Conservation (phyloP, 2,888 invertebrate species). For the Ichneumon xanthorius region DNA sequence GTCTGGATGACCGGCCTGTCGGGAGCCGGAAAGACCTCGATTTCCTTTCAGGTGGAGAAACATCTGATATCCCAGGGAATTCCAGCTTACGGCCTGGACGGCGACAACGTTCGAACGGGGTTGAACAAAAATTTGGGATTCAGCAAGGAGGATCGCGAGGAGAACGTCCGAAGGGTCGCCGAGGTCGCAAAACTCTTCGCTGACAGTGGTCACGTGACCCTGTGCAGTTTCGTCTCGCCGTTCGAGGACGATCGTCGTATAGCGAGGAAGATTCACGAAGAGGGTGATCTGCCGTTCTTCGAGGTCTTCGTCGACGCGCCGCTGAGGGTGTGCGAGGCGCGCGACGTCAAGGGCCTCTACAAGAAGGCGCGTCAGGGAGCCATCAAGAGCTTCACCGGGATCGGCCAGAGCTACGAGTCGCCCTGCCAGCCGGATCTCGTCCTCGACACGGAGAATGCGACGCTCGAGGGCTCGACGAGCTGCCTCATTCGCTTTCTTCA, state of each 20-base stretch:
- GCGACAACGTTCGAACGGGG: slow-evolving; percentile 98
- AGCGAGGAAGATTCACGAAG: slow-evolving; percentile 95
- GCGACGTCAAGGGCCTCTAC: slow-evolving; percentile 98
- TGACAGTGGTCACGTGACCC: slow-evolving; percentile 96
- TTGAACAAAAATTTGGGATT: slow-evolving; percentile 98
- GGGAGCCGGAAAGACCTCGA: slow-evolving; percentile 99
- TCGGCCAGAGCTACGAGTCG: slow-evolving; percentile 96
- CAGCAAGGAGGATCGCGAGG: slow-evolving; percentile 96
- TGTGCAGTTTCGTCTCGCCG: slow-evolving; percentile 99
- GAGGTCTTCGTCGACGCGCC: slow-evolving; percentile 99
- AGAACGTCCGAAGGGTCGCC: slow-evolving; percentile 98
- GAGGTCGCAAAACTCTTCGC: slow-evolving; percentile 99
- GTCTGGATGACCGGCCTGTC: slow-evolving; percentile 97
- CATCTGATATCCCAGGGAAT: slow-evolving; percentile 95
- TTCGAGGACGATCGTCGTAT: slow-evolving; percentile 96
- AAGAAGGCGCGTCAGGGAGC: slow-evolving; percentile 97
- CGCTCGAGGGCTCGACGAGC: slow-evolving; percentile 94
- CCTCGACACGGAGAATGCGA: slow-evolving; percentile 92
- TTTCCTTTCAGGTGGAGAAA: slow-evolving; percentile 97
- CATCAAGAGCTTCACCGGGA: slow-evolving; percentile 94
- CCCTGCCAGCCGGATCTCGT: slow-evolving; percentile 94
- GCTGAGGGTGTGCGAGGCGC: slow-evolving; percentile 94
- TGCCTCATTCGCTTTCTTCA: slow-evolving; percentile 94
- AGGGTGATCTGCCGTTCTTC: slow-evolving; percentile 94
- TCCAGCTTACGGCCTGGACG: slow-evolving; percentile 98